These are phyloP conservation scores for Helobdella robusta DNA, from an alignment of 2,888 invertebrate genomes.

Conservation along the genomic window DNA sequence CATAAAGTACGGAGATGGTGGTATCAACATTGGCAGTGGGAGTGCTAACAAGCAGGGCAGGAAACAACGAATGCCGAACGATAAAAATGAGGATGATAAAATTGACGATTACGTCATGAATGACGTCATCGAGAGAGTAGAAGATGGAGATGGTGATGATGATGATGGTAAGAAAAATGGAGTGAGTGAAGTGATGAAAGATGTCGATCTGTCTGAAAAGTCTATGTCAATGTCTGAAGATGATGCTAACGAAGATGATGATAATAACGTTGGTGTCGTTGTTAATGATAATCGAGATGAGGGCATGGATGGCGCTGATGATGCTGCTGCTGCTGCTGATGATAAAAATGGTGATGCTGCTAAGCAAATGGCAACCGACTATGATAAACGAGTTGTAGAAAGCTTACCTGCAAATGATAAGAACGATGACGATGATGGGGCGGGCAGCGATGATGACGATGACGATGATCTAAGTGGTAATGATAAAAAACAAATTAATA, in stretches of 20 bases:
- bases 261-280: not conserved
- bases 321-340: not conserved
- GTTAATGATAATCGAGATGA: not conserved
- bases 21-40: too few species aligned
- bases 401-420: too few species aligned
- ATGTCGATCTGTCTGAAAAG: not conserved
- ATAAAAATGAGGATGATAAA: too few species aligned
- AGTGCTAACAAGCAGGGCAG: too few species aligned
- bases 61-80: too few species aligned
- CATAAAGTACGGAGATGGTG: too few species aligned
- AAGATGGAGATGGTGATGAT: not conserved
- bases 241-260: not conserved
- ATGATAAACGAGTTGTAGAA: too few species aligned
- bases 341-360: not conserved
- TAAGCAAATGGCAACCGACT: too few species aligned
- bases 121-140: too few species aligned
- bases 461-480: not conserved
- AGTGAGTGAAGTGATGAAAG: not conserved
- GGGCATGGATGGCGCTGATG: not conserved
- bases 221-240: slow-evolving; percentile 13
- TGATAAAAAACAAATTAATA: not conserved
- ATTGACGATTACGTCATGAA: too few species aligned
- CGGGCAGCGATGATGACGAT: not conserved
- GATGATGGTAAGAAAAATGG: not conserved
- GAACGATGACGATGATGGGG: not conserved